These are phyloP conservation scores for Dermatophagoides farinae DNA, from an alignment of 1,140 invertebrate species.

Conservation along the genomic window DNA sequence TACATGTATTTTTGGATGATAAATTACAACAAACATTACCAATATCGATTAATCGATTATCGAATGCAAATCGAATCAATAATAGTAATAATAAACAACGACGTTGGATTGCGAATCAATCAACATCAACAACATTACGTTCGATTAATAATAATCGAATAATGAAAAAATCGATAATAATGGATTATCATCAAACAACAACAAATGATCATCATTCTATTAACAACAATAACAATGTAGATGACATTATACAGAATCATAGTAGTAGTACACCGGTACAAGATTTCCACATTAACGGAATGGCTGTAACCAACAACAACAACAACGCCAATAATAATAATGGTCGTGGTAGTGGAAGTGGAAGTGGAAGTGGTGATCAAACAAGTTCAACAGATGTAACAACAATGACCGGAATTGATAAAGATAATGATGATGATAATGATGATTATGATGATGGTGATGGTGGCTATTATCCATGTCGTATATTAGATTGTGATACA, in stretches of 20 bases:
- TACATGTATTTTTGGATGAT: not conserved
- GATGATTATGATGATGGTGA: not conserved
- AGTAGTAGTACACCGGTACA: not conserved
- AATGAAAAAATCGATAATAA: not conserved
- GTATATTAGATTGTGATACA: slow-evolving; percentile 92
- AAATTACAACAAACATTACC: not conserved
- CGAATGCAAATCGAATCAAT: not conserved
- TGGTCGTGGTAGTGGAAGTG: not conserved
- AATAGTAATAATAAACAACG: not conserved
- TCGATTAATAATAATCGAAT: not conserved
- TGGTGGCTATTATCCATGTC: slow-evolving; percentile 28
- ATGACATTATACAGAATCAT: not conserved
- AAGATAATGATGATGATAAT: not conserved
- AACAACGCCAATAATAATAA: not conserved
- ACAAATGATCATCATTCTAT: too few relatives aligned
- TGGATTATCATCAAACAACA: too few relatives aligned
- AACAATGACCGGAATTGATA: too few relatives aligned
- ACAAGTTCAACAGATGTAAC: not conserved
- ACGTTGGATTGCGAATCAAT: not conserved
- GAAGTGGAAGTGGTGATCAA: not conserved
- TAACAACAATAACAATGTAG: not conserved
- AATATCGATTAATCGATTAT: not conserved
- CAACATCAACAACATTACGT: not conserved
- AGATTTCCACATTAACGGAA: not conserved
- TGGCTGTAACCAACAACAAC: not conserved